Conservation (phyloP, 1,140 invertebrate genomes). For the Harlomillsia oculata region DNA sequence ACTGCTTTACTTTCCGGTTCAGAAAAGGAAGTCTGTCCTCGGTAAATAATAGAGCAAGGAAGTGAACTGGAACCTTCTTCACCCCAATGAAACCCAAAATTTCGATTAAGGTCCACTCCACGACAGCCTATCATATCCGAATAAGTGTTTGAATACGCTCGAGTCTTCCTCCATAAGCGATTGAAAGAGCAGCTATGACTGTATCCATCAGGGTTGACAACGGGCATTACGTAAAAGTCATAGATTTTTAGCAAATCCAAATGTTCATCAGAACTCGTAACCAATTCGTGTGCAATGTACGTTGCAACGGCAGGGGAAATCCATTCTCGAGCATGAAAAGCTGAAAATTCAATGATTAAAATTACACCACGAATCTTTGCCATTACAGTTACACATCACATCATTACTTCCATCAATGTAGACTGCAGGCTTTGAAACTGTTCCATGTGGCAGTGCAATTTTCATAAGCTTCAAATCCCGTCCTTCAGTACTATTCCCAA, state of each 20-base stretch:
- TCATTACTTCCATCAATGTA: constrained; percentile 14
- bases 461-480: constrained; percentile 8
- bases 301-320: constrained; percentile 48
- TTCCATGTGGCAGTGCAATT: background rate
- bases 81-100: constrained; percentile 14
- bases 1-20: constrained; percentile 17
- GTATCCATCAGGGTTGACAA: constrained; percentile 43
- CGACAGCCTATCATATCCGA: background rate
- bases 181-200: constrained; percentile 58
- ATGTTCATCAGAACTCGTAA: constrained; percentile 38
- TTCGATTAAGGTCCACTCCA: constrained; percentile 23
- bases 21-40: constrained; percentile 9
- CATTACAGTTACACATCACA: background rate
- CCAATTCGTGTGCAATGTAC: constrained; percentile 45
- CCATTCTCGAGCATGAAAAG: constrained; percentile 54
- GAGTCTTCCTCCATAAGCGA: constrained; percentile 26
- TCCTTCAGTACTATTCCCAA: constrained; percentile 14
- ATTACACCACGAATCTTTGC: background rate
- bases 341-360: constrained; percentile 3
- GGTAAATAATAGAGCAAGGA: constrained; percentile 9
- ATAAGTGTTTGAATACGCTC: background rate
- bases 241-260: constrained; percentile 21
- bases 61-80: constrained; percentile 3
- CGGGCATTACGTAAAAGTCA: constrained; percentile 26
- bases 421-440: background rate